Evolutionary conservation across 2,888 invertebrate species (phyloP), one percentile per base, ranked within the genome.

Genomic region (Ethmia dodecea): DNA sequence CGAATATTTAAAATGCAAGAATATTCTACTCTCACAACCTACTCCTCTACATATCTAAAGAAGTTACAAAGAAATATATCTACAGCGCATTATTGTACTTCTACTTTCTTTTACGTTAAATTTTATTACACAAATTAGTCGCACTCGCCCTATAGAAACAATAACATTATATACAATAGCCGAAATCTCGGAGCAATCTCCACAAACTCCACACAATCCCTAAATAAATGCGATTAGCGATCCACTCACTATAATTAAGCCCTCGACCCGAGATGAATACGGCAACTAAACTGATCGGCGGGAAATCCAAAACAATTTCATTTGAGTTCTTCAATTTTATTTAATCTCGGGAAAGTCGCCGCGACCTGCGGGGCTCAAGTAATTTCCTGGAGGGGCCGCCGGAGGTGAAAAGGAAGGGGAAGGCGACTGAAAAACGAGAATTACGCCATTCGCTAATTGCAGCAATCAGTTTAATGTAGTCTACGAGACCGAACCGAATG

Each of bases 381-480:
- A 81, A 81, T 83, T 80, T 83, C 74, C 75, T 75, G 58, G 52
- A 62, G 69, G 66, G 58, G 51, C 36, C 38, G 40, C 46, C 53
- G 45, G 52, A 36, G 45, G 42, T 35, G 46, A 41, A 47, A 48
- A 55, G 51, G 47, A 45, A 52, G 48, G 50, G 55, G 55, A 64
- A 51, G 69, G 59, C 50, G 68, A 65, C 68, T 78, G 78, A 80
- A 78, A 78, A 80, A 80, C 77, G 81, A 75, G 79, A 77, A 80
- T 78, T 79, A 79, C 80, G 78, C 77, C 81, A 80, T 78, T 75
- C 81, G 66, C 80, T 84, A 84, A 84, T 84, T 84, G 77, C 79
- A 69, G 81, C 80, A 83, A 84, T 84, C 81, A 81, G 74, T 81
- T 75, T 81, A 81, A 84, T 84, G 83, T 83, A 81, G 79, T 80